phyloP scores from a whole-genome alignment of 2,113 vertebrate genomes.

The Cinclus mexicanus region DNA sequence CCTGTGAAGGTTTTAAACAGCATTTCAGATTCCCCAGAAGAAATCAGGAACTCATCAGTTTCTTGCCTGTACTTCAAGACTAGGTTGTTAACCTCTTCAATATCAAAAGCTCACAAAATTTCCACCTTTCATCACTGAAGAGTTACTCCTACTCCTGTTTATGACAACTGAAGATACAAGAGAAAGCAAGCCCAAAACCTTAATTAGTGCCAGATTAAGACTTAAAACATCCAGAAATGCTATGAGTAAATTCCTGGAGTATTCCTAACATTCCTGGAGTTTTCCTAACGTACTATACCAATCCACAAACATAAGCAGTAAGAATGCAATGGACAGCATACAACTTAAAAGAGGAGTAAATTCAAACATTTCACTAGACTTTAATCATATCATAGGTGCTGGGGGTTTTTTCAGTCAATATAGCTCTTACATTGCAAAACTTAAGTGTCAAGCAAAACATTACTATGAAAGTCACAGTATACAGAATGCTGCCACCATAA shows the following conservation, averaged over 20 bases:
- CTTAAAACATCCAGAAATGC: neutral
- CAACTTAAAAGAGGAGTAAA: neutral
- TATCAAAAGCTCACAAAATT: neutral
- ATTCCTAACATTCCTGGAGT: neutral
- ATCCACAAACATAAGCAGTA: neutral
- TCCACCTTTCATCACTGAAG: neutral
- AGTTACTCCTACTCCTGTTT: neutral
- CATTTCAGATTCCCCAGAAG: neutral
- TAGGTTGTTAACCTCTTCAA: neutral
- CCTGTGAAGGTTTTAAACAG: neutral
- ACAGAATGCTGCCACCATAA: neutral
- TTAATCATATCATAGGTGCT: neutral
- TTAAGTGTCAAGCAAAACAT: neutral
- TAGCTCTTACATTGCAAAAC: neutral
- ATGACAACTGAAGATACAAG: rapidly evolving
- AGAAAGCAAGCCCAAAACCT: neutral
- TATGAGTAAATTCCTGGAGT: neutral
- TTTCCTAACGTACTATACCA: neutral
- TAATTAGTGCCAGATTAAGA: neutral
- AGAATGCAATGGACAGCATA: neutral
- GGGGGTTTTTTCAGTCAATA: neutral
- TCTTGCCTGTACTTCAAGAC: neutral
- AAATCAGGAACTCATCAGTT: neutral
- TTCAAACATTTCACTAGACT: neutral
- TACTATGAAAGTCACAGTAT: neutral